phyloP scores from a whole-genome alignment of 2,888 invertebrate genomes.

The Hyposoter dolosus region DNA sequence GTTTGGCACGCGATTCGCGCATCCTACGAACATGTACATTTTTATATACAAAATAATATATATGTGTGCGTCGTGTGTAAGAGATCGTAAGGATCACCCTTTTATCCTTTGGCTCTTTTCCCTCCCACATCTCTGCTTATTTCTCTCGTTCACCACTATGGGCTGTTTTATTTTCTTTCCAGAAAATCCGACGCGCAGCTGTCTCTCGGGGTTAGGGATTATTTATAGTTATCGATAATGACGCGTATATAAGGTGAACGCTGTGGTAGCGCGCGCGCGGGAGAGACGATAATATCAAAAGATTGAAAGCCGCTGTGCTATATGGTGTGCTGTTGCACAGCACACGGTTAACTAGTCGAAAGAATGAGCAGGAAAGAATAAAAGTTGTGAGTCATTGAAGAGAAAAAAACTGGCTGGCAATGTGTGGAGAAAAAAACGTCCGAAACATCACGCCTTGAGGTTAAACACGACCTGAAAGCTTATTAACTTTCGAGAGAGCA shows the following conservation, averaged over 20 bases:
- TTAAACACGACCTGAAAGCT: conserved; percentile 50
- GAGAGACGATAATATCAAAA: conserved; percentile 64
- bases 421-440: conserved; percentile 31
- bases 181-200: conserved; percentile 65
- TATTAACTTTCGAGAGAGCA: conserved; percentile 64
- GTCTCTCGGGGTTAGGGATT: conserved; percentile 60
- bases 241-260: conserved; percentile 53
- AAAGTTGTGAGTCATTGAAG: conserved; percentile 73
- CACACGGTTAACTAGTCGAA: conserved; percentile 39
- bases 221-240: conserved; percentile 72
- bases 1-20: conserved; percentile 68
- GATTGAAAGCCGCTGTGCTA: conserved; percentile 67
- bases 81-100: conserved; percentile 47
- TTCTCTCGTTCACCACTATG: conserved; percentile 33
- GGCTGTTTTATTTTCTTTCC: conserved; percentile 60
- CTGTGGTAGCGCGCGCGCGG: conserved; percentile 24
- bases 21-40: conserved; percentile 33
- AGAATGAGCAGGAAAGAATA: conserved; percentile 21
- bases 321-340: conserved; percentile 35
- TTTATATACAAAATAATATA: background rate
- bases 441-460: conserved; percentile 51
- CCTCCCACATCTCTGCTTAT: conserved; percentile 31
- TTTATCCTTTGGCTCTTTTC: conserved; percentile 38
- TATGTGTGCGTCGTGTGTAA: background rate
- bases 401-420: conserved; percentile 30